Evolutionary conservation across 2,113 vertebrate species (phyloP), one percentile per base, ranked within the genome.

Genomic region (Pluvianellus socialis): DNA sequence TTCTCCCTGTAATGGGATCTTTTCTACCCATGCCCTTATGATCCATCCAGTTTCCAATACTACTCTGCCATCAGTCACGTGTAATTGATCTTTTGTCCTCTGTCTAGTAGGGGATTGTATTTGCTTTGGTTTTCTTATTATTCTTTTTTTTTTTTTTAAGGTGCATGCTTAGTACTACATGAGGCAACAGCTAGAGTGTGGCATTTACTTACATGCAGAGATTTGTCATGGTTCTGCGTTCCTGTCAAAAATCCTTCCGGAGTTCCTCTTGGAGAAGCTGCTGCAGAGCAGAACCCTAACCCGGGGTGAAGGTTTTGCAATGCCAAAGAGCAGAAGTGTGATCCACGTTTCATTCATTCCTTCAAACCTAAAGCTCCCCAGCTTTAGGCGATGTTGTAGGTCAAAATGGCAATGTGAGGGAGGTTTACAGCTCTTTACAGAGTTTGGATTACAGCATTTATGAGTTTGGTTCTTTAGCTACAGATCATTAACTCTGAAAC

Each of bases 141-240:
- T 58, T 72, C 79, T 33, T 67, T 67, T 4, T 33, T 55, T 58
- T 58, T 33, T 19, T 44, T 63, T 21, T 16, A 24, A 50, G 24
- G 12, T 42, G 5, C 6, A 2, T 47, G 26, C 22, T 73, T 76
- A 72, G 53, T 28, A 20, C 35, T 79, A 21, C 22, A 33, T 23
- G 18, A 76, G 38, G 33, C 44, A 79, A n/a, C 49, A 86, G 27
- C 18, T 56, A 44, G 20, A 24, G 50, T 10, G 10, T 79, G 35
- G 32, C 14, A 18, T 88, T 90, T 92, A 12, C 26, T 59, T 47
- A 26, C 1, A 1, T 58, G 38, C 47, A 65, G 67, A 47, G 38
- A 26, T 67, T 52, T 45, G 16, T 71, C 38, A 19, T 0, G 0
- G 32, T 20, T 83, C 15, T 66, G 8, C 7, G 0, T 70, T 44